Evolutionary conservation across 2,888 invertebrate genomes (phyloP).

Genomic region (Thyatira batis): DNA sequence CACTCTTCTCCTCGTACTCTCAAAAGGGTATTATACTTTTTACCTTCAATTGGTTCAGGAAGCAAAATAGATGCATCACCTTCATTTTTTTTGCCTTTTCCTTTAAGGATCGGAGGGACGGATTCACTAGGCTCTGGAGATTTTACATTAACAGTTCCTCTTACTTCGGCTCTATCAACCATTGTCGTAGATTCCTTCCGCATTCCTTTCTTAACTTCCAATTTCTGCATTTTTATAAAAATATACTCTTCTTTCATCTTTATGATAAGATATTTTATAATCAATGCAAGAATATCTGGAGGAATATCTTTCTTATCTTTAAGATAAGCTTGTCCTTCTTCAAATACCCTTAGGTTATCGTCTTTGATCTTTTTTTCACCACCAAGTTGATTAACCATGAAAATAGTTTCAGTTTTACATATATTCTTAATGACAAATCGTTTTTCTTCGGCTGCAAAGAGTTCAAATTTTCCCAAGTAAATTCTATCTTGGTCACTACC

Average conservation of each 20-base stretch:
- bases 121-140: conserved; percentile 31
- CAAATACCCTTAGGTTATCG: conserved; percentile 65
- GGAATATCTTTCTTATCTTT: conserved; percentile 71
- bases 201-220: conserved; percentile 66
- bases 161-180: conserved; percentile 59
- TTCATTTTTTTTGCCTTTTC: conserved; percentile 49
- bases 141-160: conserved; percentile 51
- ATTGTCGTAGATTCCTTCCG: conserved; percentile 63
- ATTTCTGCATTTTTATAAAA: conserved; percentile 61
- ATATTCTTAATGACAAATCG: conserved; percentile 75
- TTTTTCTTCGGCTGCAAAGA: conserved; percentile 62
- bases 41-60: conserved; percentile 50
- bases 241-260: conserved; percentile 74
- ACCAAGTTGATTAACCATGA: conserved; percentile 75
- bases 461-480: conserved; percentile 69
- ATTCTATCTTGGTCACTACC: conserved; percentile 69
- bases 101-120: conserved; percentile 34
- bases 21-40: conserved; percentile 74
- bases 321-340: conserved; percentile 65
- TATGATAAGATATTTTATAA: conserved; percentile 70
- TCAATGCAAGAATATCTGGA: conserved; percentile 62
- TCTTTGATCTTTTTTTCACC: conserved; percentile 71
- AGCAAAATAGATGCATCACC: conserved; percentile 18
- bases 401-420: conserved; percentile 72
- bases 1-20: conserved; percentile 80